A percentile compares a stretch with the other conserved stretches of the same genome.
Conservation (phyloP, 2,113 vertebrate genomes). For the Thalassoma bifasciatum region DNA sequence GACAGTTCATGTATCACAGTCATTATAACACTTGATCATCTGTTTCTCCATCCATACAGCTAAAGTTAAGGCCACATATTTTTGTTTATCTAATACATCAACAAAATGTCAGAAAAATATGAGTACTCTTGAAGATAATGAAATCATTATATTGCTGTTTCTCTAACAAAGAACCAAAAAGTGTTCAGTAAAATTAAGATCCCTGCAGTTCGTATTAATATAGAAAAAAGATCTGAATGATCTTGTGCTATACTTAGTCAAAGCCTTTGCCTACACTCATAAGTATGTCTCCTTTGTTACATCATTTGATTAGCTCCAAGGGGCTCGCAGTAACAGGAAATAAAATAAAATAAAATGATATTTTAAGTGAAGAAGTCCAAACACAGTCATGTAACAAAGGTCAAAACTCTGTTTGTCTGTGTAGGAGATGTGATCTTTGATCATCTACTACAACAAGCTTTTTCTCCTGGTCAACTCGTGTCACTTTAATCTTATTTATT, state of each 20-base stretch:
- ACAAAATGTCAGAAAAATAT: too few species aligned
- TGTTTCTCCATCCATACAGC: neutral
- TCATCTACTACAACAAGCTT: neutral
- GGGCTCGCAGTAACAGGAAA: neutral
- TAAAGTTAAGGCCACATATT: too few species aligned
- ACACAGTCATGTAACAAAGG: slow-evolving; percentile 33
- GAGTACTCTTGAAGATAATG: neutral
- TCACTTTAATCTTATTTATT: neutral
- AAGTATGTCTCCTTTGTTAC: too few species aligned
- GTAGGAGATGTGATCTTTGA: slow-evolving; percentile 33
- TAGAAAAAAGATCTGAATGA: too few species aligned
- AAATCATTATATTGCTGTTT: neutral
- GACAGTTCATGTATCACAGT: neutral
- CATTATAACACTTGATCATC: neutral
- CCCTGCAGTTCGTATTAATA: too few species aligned
- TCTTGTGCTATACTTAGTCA: too few species aligned
- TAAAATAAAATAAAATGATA: neutral
- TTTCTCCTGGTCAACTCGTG: slow-evolving; percentile 2
- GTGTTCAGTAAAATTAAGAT: neutral
- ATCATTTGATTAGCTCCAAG: neutral
- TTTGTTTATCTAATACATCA: too few species aligned
- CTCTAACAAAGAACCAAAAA: neutral
- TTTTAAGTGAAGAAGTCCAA: neutral
- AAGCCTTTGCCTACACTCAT: too few species aligned
- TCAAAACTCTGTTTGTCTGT: slow-evolving; percentile 34